Evolutionary conservation across 2,113 vertebrate genomes (phyloP), one percentile per base, ranked within the genome.

Genomic region (Donacobius atricapilla): DNA sequence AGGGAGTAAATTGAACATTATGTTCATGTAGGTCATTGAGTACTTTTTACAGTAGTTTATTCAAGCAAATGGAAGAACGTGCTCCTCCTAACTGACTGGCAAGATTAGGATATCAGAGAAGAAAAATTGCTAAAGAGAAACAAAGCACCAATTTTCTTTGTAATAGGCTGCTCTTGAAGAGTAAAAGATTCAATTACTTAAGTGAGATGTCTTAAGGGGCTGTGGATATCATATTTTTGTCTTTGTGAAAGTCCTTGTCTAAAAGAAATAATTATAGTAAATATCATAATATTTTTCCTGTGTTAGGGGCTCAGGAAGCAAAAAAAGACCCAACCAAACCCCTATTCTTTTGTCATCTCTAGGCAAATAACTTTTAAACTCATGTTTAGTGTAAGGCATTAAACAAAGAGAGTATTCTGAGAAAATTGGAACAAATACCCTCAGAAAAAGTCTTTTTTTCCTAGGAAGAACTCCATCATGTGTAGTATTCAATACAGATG

Each of bases 1-100:
- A 91, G 53, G 87, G 83, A 88, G 75, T 95, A 97, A 96, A 98
- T 94, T 95, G 95, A 97, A 97, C 94, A 72, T 91, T 83, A 95
- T 58, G 24, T 83, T 92, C 96, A 61, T 94, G 91, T 90, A 97
- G 84, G 83, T 96, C 96, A 94, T 95, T 96, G 89, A 96, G 53
- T 86, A 95, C 76, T 97, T 95, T 90, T 95, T 97, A 93, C 66
- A 93, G 79, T 90, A 87, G 85, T 75, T 96, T 97, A 96, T 97
- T 95, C 83, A 95, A 89, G 87, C 64, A 96, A 72, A 78, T 57
- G 61, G 45, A 93, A 57, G 39, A 83, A 53, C 13, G 21, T 86
- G 68, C 78, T 80, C 54, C 45, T 92, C 10, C 89, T 83, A 75
- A 92, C 90, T 94, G 81, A 92, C 83, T 96, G 44, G 65, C 71